phyloP scores from a whole-genome alignment of 2,113 vertebrate genomes.

The Picathartes gymnocephalus region DNA sequence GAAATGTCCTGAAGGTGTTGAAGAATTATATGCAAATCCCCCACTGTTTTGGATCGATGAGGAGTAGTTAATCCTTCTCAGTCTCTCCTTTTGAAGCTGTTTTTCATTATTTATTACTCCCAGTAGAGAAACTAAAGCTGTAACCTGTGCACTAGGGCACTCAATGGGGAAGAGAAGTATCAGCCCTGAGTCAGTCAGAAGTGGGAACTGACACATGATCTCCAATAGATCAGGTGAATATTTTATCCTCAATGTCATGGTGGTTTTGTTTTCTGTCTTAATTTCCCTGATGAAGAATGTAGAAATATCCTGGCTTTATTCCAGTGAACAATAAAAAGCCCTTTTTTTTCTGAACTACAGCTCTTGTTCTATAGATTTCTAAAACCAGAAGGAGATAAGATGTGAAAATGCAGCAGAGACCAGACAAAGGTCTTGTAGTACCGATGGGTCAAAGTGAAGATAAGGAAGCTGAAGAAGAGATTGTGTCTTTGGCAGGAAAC shows the following conservation, averaged over 20 bases:
- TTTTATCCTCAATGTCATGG: background rate
- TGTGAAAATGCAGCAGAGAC: background rate
- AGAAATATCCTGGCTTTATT: background rate
- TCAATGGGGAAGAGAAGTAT: background rate
- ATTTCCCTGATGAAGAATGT: background rate
- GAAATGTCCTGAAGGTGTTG: background rate
- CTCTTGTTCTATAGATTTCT: background rate
- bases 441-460: background rate
- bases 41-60: background rate
- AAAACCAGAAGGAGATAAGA: background rate
- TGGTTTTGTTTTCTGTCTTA: background rate
- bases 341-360: rapidly evolving
- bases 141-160: background rate
- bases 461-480: background rate
- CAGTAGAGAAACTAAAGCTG: background rate
- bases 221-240: background rate
- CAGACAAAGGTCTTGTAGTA: background rate
- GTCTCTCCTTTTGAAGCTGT: background rate
- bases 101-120: constrained; percentile 39
- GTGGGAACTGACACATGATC: background rate
- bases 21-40: constrained; percentile 19
- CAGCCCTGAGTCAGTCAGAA: background rate
- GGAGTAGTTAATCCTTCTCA: constrained; percentile 9
- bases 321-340: background rate
- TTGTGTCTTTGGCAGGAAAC: background rate